Evolutionary conservation across 2,888 invertebrate genomes (phyloP).

Genomic region (Acleris literana): DNA sequence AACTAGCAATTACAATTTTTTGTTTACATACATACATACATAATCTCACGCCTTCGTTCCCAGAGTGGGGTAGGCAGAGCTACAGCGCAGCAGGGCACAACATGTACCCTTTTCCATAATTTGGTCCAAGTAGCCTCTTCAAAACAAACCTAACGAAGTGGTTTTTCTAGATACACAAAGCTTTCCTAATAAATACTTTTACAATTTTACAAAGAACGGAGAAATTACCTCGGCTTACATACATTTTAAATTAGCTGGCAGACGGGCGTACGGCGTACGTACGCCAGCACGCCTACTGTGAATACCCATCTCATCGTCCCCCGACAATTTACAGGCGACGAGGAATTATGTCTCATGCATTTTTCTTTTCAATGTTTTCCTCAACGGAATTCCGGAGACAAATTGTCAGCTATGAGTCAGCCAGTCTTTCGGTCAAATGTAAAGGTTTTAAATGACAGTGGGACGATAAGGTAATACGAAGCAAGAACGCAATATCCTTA

Average conservation of each 20-base stretch:
- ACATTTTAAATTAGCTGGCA: conserved; percentile 30
- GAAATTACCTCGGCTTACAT: conserved; percentile 7
- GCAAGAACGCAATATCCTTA: no score
- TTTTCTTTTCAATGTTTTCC: conserved; percentile 29
- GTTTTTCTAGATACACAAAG: not conserved
- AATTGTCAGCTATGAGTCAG: conserved; percentile 24
- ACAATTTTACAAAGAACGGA: conserved; percentile 17
- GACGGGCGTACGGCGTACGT: not conserved
- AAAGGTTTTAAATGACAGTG: conserved; percentile 11
- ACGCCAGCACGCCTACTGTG: conserved; percentile 4
- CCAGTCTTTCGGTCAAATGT: conserved; percentile 16
- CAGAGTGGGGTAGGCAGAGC: no score
- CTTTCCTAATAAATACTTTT: not conserved
- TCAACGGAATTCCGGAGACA: conserved; percentile 22
- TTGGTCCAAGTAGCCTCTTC: no score
- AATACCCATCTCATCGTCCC: conserved; percentile 14
- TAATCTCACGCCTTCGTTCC: no score
- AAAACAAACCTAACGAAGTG: no score
- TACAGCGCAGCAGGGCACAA: no score
- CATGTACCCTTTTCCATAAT: no score
- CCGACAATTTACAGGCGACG: conserved; percentile 28
- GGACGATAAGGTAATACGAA: not conserved
- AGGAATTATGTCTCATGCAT: conserved; percentile 33
- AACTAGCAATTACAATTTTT: no score
- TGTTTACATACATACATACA: no score